Base-by-base conservation (phyloP, 2,797 vertebrate species). In the Poecilia wingei region DNA sequence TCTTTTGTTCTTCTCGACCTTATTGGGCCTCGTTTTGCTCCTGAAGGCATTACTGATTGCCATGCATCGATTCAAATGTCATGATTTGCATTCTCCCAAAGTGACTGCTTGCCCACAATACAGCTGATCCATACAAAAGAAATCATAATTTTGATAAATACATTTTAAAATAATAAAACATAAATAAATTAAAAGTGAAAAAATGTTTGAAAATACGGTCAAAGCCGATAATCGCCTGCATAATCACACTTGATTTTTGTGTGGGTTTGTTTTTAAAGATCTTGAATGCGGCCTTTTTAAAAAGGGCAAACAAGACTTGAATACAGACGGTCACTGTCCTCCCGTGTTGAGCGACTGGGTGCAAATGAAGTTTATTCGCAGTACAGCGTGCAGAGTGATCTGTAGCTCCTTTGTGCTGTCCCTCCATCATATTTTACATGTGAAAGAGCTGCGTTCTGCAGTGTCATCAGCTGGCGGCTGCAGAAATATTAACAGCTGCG, bases 321-420 rank as follows among this genome's bases (percentile, higher is more conserved):
- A 86, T 91, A 82, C 86, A 90, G 83, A 89, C 80, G 82, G 81
- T 89, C 77, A 1, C 79, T 41, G 79, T 89, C 79, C 84, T 89
- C 83, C 22, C 91, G 78, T 81, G 71, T 78, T 53, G 45, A 83
- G 76, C 87, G 83, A 86, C 85, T 72, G 81, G 78, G 71, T 73
- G 80, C 55, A 87, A 84, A 83, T 78, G 1, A 76, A 82, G 71
- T 88, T 82, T 69, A 87, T 89, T 91, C 86, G 80, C 75, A 81
- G 79, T 81, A 84, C 74, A 43, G 55, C 83, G 33, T 7, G 1
- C 46, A 18, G 79, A 55, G 41, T 49, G 66, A 88, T 87, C 82
- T 90, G 82, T 80, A 46, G 87, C 41, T 7, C 28, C 87, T 92
- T 91, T 93, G 88, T 93, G 68, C 47, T 79, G 68, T 75, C 49